Base-by-base conservation (phyloP, 2,797 vertebrate genomes). In the Chelon auratus region DNA sequence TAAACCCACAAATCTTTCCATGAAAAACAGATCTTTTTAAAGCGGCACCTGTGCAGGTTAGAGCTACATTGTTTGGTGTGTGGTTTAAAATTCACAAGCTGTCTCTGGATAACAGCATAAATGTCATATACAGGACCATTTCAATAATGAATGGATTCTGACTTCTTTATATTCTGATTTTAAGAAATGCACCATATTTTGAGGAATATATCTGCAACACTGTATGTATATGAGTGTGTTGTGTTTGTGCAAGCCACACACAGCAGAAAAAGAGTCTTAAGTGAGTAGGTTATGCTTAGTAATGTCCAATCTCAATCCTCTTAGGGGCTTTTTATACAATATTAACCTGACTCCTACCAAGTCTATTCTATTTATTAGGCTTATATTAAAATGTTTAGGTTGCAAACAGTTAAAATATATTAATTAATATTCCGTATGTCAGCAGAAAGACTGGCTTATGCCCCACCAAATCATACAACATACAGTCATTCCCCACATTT, bases 271-370 rank as follows among this genome's bases (percentile, higher is more conserved):
- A 54, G 43, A 39, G 15, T 26, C 13, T 63, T 30, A 14, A 62
- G 26, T 62, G 13, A 2, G 68, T 61, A 17, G 53, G 37, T 15
- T 59, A 1, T 39, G 33, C 52, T 33, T 3, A 4, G 15, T 68
- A 68, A 67, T 55, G 36, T 61, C 15, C 77, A 18, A 80, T 50
- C 68, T 67, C 47, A 76, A 56, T 73, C 68, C 54, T 43, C 33
- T 59, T 47, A 74, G 17, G 36, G n/a, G 51, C 68, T 72, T 75
- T 68, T 52, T 61, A 63, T 9, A 53, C 42, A 54, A 33, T 1
- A 2, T 10, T 69, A 71, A 66, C 58, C 58, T 22, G 54, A 69
- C 75, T 79, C 47, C 30, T 65, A 64, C 36, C 50, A 20, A 62
- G 47, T 63, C 26, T 40, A 20, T 62, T 58, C 58, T 17, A 71